A percentile compares a stretch with the other conserved stretches of the same genome.
Conservation (phyloP, 2,888 invertebrate species). For the Cepaea hortensis region DNA sequence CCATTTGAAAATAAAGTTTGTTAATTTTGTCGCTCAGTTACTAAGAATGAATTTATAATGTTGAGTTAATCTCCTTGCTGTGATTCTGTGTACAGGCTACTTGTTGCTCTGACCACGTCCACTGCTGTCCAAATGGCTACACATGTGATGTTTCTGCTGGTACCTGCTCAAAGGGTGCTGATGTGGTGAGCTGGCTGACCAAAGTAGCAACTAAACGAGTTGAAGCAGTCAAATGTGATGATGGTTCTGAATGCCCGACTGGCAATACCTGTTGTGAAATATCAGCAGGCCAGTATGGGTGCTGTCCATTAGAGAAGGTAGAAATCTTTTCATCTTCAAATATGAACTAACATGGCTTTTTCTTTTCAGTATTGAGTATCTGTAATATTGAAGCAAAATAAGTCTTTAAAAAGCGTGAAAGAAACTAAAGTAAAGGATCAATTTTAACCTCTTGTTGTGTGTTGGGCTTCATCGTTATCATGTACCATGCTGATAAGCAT, state of each 20-base stretch:
- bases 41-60: too few species aligned
- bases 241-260: constrained; percentile 54
- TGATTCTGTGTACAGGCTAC: constrained; percentile 3
- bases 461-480: too few species aligned
- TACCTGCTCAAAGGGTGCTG: constrained; percentile 23
- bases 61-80: background rate
- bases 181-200: constrained; percentile 19
- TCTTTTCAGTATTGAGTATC: constrained; percentile 53
- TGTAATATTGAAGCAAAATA: too few species aligned
- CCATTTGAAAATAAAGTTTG: too few species aligned
- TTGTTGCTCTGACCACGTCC: constrained; percentile 36
- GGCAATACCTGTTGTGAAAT: constrained; percentile 67
- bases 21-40: too few species aligned
- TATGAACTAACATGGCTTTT: constrained; percentile 3
- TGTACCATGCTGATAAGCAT: too few species aligned
- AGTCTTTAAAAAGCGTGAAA: too few species aligned
- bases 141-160: constrained; percentile 37
- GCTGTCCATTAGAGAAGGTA: constrained; percentile 64
- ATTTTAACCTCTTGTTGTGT: too few species aligned
- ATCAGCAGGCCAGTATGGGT: constrained; percentile 63
- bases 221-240: constrained; percentile 9
- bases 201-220: constrained; percentile 28
- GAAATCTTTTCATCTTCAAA: too few species aligned
- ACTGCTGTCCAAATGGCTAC: constrained; percentile 40
- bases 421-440: too few species aligned